These are phyloP conservation scores for Blennius ocellaris DNA, from an alignment of 2,113 vertebrate species.

Conservation along the genomic window DNA sequence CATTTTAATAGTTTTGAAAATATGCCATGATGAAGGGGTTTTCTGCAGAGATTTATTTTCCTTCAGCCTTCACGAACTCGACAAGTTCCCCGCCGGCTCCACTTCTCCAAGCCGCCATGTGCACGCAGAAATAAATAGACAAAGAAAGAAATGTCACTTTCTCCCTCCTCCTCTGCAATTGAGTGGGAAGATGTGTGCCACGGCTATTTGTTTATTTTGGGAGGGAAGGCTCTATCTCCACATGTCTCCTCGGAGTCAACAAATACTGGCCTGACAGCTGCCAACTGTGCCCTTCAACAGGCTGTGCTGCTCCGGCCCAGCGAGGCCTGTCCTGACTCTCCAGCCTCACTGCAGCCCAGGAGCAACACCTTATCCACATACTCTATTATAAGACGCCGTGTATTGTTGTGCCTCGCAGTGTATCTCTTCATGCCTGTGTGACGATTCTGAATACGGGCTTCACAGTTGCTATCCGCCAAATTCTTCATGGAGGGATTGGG, in stretches of 20 bases:
- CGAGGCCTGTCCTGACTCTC: slow-evolving; percentile 5
- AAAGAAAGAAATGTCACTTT: slow-evolving; percentile 38
- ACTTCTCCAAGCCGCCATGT: slow-evolving; percentile 5
- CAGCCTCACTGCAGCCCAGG: slow-evolving; percentile 31
- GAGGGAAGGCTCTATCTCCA: slow-evolving; percentile 71
- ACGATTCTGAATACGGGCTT: neutral
- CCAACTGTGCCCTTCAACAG: slow-evolving; percentile 76
- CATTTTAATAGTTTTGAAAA: no score
- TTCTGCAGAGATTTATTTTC: neutral
- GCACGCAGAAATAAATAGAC: slow-evolving; percentile 17
- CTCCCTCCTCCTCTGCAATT: slow-evolving; percentile 24
- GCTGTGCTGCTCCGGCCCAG: slow-evolving; percentile 20
- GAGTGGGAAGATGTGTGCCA: slow-evolving; percentile 63
- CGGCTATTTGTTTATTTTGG: slow-evolving; percentile 78
- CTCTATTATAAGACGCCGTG: no score
- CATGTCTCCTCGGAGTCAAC: slow-evolving; percentile 73
- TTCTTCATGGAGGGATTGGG: slow-evolving; percentile 26
- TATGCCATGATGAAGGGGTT: neutral
- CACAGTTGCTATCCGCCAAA: slow-evolving; percentile 8
- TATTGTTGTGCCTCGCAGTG: neutral
- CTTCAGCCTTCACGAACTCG: neutral
- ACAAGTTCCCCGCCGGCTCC: neutral
- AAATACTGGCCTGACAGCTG: slow-evolving; percentile 78
- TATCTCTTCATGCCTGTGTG: neutral
- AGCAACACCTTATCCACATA: slow-evolving; percentile 15